A percentile compares a stretch with the other conserved stretches of the same genome.
Evolutionary conservation across 1,140 invertebrate species (phyloP).

Genomic region (Kradibia gibbosae): DNA sequence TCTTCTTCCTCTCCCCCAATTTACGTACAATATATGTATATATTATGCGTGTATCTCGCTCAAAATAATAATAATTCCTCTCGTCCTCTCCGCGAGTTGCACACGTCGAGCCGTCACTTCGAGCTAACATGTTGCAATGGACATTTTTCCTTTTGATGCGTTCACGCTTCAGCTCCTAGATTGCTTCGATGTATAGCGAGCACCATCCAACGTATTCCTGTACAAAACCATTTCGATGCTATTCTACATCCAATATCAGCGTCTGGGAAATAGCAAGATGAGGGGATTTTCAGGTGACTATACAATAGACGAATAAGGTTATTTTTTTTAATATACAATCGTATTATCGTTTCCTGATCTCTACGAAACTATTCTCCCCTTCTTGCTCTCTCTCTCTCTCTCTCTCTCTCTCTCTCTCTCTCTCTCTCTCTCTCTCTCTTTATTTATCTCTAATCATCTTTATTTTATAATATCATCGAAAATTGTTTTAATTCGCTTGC

Average conservation of each 20-base stretch:
- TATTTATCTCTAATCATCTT: too few relatives aligned
- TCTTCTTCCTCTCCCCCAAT: conserved; percentile 31
- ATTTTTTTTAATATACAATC: too few relatives aligned
- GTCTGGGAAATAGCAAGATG: too few relatives aligned
- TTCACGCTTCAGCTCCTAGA: neutral
- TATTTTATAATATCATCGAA: too few relatives aligned
- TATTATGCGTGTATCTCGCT: conserved; percentile 25
- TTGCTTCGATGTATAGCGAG: neutral
- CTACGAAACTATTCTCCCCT: too few relatives aligned
- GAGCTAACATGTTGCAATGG: neutral
- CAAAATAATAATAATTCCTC: conserved; percentile 33
- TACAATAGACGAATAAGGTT: too few relatives aligned
- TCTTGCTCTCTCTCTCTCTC: too few relatives aligned
- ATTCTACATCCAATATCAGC: neutral
- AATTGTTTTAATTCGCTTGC: too few relatives aligned
- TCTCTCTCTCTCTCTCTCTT: too few relatives aligned
- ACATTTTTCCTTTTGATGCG: neutral
- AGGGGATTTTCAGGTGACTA: too few relatives aligned
- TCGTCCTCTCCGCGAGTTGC: conserved; percentile 7
- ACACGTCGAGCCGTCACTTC: conserved; percentile 1
- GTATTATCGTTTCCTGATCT: too few relatives aligned
- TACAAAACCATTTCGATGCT: neutral
- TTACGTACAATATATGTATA: conserved; percentile 24
- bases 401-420: too few relatives aligned
- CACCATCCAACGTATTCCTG: neutral